Evolutionary conservation across 2,113 vertebrate species (phyloP).

Genomic region (Colinus virginianus): DNA sequence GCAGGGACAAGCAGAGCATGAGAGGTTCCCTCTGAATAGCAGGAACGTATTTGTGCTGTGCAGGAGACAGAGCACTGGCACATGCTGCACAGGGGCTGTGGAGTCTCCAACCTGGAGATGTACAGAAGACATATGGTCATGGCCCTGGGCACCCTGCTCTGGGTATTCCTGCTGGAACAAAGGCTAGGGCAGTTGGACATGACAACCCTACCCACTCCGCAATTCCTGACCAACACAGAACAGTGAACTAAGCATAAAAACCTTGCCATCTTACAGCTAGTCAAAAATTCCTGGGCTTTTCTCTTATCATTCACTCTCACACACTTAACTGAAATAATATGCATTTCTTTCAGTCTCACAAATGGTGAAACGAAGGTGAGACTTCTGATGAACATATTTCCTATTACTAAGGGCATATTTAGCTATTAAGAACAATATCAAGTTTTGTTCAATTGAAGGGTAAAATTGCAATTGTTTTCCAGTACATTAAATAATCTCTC

Average conservation of each 20-base stretch:
- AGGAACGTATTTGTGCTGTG: background rate
- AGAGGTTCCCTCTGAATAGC: background rate
- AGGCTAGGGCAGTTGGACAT: background rate
- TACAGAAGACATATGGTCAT: background rate
- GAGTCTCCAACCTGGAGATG: background rate
- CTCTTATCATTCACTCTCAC: background rate
- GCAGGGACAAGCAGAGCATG: background rate
- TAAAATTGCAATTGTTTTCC: background rate
- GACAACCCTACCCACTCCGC: background rate
- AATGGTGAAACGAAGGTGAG: background rate
- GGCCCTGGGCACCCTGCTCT: background rate
- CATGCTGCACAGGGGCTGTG: background rate
- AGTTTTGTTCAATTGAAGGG: background rate
- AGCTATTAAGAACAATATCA: background rate
- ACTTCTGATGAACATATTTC: background rate
- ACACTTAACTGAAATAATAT: background rate
- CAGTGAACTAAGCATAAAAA: background rate
- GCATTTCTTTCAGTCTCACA: background rate
- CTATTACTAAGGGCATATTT: background rate
- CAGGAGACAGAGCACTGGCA: background rate
- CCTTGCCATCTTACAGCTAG: accelerated
- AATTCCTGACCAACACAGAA: background rate
- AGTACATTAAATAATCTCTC: background rate
- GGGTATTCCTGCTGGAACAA: background rate
- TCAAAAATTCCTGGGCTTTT: background rate